These are phyloP conservation scores for Parazoanthus swiftii DNA, from an alignment of 92 coral and sea anemone genomes.

Conservation along the genomic window DNA sequence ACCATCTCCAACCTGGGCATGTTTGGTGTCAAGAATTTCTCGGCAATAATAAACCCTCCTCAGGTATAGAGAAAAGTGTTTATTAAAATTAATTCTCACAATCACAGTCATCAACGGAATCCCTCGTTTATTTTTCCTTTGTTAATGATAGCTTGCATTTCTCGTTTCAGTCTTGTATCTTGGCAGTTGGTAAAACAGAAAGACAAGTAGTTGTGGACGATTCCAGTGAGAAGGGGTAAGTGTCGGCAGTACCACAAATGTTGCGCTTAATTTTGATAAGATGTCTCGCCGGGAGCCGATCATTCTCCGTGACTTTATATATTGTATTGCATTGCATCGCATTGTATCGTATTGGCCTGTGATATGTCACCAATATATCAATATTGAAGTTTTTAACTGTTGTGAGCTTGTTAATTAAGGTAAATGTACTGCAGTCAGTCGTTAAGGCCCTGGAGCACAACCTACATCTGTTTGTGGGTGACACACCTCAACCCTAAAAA, in stretches of 20 bases:
- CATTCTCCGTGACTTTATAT: too few relatives aligned
- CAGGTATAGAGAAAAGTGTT: conserved; percentile 60
- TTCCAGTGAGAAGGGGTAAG: conserved; percentile 89
- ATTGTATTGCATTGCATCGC: too few relatives aligned
- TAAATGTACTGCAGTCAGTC: too few relatives aligned
- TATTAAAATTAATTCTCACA: not conserved
- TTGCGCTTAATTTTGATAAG: too few relatives aligned
- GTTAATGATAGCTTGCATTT: not conserved
- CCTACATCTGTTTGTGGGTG: too few relatives aligned
- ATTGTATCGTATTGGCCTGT: too few relatives aligned
- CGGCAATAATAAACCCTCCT: conserved; percentile 98
- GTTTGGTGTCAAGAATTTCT: conserved; percentile 91
- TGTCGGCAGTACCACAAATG: not conserved
- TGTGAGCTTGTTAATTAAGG: too few relatives aligned
- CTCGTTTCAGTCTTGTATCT: conserved; percentile 75
- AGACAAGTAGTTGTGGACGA: conserved; percentile 85
- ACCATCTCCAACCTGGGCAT: conserved; percentile 97
- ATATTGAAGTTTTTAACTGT: too few relatives aligned
- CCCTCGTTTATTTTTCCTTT: not conserved
- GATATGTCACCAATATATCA: too few relatives aligned
- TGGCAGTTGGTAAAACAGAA: conserved; percentile 95
- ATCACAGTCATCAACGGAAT: not conserved
- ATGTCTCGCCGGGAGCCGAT: too few relatives aligned
- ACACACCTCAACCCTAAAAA: too few relatives aligned
- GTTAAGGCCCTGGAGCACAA: too few relatives aligned